Percentiles rank a stretch among this genome's conserved stretches.
Conservation (phyloP, 2,888 invertebrate species). For the Lasius platythorax region DNA sequence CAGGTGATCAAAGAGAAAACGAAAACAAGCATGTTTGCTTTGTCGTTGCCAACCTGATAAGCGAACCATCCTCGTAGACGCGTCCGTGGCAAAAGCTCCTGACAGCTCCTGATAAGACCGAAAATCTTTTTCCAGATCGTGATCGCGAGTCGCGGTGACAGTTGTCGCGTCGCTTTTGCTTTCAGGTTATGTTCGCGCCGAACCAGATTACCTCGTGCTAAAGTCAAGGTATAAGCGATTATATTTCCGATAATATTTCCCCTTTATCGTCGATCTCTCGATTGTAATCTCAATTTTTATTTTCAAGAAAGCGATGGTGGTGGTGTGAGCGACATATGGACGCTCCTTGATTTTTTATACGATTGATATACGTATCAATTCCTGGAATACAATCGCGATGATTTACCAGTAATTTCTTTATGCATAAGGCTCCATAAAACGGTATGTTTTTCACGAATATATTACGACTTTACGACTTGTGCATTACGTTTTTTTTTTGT, state of each 20-base stretch:
- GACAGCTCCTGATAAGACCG: neutral
- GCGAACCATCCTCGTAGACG: neutral
- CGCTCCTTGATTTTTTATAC: neutral
- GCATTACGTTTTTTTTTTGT: neutral
- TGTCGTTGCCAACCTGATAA: constrained; percentile 6
- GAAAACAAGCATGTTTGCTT: constrained; percentile 26
- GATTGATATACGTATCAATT: neutral
- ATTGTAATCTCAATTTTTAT: neutral
- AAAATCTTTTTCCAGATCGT: too few relatives aligned
- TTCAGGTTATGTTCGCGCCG: constrained; percentile 12
- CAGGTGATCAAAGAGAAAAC: neutral
- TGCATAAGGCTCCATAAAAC: neutral
- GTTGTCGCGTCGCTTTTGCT: neutral
- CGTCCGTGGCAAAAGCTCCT: neutral
- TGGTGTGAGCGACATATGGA: constrained; percentile 1
- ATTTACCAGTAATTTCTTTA: constrained; percentile 2
- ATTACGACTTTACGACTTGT: neutral
- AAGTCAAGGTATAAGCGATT: neutral
- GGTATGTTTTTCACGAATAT: neutral
- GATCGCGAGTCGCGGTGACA: neutral
- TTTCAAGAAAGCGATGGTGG: neutral
- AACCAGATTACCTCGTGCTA: neutral
- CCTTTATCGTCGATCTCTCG: neutral
- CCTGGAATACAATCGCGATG: neutral
- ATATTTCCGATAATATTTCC: neutral